Conservation (phyloP, 2,888 invertebrate genomes). For the Pandemis corylana region DNA sequence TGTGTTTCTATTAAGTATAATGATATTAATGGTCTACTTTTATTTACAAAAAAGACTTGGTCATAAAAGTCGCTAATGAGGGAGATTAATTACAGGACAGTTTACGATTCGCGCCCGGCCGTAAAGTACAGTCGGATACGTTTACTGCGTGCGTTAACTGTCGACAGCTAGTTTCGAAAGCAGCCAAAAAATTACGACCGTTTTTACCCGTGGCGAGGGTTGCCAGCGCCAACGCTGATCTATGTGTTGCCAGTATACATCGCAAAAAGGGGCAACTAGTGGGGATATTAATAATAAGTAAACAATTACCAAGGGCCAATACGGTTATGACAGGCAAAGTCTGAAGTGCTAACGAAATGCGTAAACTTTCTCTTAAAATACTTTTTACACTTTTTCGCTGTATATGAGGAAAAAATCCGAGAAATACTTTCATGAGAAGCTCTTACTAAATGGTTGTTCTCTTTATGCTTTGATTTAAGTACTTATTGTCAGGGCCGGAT, state of each 20-base stretch:
- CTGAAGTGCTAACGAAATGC: no score
- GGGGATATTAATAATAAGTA: no score
- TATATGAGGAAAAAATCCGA: no score
- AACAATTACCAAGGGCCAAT: no score
- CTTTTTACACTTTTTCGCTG: no score
- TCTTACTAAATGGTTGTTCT: no score
- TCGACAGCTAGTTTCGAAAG: conserved; percentile 6
- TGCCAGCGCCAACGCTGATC: neutral
- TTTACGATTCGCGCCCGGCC: conserved; percentile 35
- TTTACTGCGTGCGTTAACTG: conserved; percentile 35
- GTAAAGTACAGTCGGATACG: conserved; percentile 38
- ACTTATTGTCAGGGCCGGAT: no score
- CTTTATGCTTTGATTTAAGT: no score
- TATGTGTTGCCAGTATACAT: neutral
- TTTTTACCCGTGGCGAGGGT: neutral
- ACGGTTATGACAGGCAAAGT: no score
- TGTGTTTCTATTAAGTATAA: neutral
- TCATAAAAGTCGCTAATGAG: conserved; percentile 39
- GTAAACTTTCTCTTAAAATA: no score
- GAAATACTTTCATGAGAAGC: no score
- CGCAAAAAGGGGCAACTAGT: neutral
- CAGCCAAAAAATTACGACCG: conserved; percentile 18
- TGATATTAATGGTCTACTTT: conserved; percentile 5
- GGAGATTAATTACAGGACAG: conserved; percentile 32
- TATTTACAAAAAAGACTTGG: conserved; percentile 19